A percentile compares a stretch with the other conserved stretches of the same genome.
Conservation (phyloP, 2,797 vertebrate genomes). For the Melopsittacus undulatus region DNA sequence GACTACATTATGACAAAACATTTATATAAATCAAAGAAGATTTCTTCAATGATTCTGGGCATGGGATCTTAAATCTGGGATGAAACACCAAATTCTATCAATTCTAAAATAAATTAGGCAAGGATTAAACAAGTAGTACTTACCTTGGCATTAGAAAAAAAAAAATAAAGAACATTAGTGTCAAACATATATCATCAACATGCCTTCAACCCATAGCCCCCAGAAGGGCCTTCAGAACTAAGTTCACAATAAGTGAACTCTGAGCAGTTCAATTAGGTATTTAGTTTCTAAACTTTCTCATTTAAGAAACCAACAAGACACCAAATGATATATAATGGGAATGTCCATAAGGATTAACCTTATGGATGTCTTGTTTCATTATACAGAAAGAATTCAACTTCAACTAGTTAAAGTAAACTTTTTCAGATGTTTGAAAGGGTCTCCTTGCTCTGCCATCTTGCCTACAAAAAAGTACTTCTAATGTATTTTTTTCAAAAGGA, state of each 20-base stretch:
- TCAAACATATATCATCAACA: conserved; percentile 30
- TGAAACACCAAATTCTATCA: conserved; percentile 65
- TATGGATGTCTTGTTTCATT: background rate
- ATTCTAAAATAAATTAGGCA: conserved; percentile 67
- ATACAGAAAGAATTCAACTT: background rate
- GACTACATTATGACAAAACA: conserved; percentile 63
- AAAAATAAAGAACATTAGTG: conserved; percentile 13
- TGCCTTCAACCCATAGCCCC: background rate
- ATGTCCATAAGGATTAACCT: conserved; percentile 20
- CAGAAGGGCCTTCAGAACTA: conserved; percentile 22
- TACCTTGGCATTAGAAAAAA: conserved; percentile 55
- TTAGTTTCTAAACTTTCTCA: background rate
- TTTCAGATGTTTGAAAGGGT: background rate
- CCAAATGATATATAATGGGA: conserved; percentile 3
- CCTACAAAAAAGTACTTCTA: background rate
- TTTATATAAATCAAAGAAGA: conserved; percentile 66
- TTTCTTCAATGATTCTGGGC: conserved; percentile 49
- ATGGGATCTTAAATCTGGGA: conserved; percentile 61
- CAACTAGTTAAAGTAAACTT: background rate
- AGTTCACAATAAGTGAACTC: conserved; percentile 35
- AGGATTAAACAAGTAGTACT: conserved; percentile 53
- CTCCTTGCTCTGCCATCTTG: background rate
- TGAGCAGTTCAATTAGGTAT: conserved; percentile 10
- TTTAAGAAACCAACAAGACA: conserved; percentile 25
- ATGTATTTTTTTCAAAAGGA: background rate